These are phyloP conservation scores for Beris chalybata DNA, from an alignment of 2,888 invertebrate genomes.

Conservation along the genomic window DNA sequence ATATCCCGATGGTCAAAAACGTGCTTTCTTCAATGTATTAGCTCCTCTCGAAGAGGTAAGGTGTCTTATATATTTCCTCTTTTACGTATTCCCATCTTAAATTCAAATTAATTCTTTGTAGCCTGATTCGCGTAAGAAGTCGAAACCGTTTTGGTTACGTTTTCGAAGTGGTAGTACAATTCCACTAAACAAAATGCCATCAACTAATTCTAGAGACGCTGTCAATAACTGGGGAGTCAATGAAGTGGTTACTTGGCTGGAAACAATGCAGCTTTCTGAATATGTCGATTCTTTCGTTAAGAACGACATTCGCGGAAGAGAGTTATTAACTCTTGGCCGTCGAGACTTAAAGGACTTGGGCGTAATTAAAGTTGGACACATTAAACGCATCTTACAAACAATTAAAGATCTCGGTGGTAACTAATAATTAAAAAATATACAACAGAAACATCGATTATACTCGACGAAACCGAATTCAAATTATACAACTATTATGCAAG, in stretches of 20 bases:
- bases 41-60: conserved; percentile 55
- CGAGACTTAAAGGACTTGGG: conserved; percentile 89
- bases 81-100: not conserved
- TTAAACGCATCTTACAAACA: conserved; percentile 91
- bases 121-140: conserved; percentile 62
- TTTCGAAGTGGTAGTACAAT: conserved; percentile 59
- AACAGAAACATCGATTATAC: not conserved
- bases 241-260: conserved; percentile 90
- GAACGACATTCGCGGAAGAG: conserved; percentile 90
- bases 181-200: conserved; percentile 44
- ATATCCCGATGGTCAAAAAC: conserved; percentile 52
- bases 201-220: conserved; percentile 57
- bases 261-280: conserved; percentile 83
- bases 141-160: conserved; percentile 71
- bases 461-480: no score
- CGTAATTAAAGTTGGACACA: conserved; percentile 92
- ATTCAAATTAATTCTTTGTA: conserved; percentile 36
- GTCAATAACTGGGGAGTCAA: conserved; percentile 77
- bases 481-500: conserved; percentile 6
- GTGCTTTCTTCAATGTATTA: conserved; percentile 54
- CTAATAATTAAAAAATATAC: conserved; percentile 41
- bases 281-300: conserved; percentile 88
- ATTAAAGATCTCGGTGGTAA: conserved; percentile 73
- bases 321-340: conserved; percentile 82
- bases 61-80: conserved; percentile 11